These are phyloP conservation scores for Stratiomys singularior DNA, from an alignment of 2,888 invertebrate genomes.

Conservation along the genomic window DNA sequence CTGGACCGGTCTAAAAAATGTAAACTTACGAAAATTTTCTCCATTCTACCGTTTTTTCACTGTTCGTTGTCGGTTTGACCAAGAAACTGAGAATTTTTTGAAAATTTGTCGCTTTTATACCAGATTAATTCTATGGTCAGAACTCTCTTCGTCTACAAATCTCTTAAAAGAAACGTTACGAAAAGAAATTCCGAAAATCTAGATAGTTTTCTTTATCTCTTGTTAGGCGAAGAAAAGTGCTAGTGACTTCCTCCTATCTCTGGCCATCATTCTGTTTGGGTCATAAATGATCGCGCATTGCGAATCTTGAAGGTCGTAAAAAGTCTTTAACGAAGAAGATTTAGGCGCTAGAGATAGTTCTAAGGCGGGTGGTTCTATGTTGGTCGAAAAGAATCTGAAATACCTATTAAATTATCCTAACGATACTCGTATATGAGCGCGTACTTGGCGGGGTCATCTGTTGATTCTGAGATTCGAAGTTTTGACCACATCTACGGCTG, in stretches of 20 bases:
- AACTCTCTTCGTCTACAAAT: neutral
- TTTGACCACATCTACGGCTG: neutral
- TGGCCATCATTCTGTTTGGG: neutral
- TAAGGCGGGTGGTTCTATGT: slow-evolving; percentile 1
- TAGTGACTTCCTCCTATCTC: neutral
- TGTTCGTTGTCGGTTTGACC: neutral
- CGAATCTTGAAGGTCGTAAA: slow-evolving; percentile 37
- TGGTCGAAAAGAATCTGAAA: neutral
- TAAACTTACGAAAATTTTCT: slow-evolving; percentile 27
- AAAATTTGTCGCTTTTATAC: slow-evolving; percentile 27
- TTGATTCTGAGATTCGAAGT: neutral
- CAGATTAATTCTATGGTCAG: neutral
- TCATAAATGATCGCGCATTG: slow-evolving; percentile 17
- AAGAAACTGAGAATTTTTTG: slow-evolving; percentile 18
- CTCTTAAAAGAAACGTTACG: neutral
- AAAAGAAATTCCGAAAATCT: slow-evolving; percentile 9
- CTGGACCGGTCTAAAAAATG: neutral
- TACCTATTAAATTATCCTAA: slow-evolving; percentile 4
- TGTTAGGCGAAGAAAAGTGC: neutral
- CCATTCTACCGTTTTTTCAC: slow-evolving; percentile 4
- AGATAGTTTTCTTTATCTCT: neutral
- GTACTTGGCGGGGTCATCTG: neutral
- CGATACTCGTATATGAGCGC: neutral
- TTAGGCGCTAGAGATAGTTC: slow-evolving; percentile 1
- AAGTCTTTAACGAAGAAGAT: slow-evolving; percentile 4